These are phyloP conservation scores for Labeo rohita DNA, from an alignment of 2,113 vertebrate genomes.

Conservation along the genomic window DNA sequence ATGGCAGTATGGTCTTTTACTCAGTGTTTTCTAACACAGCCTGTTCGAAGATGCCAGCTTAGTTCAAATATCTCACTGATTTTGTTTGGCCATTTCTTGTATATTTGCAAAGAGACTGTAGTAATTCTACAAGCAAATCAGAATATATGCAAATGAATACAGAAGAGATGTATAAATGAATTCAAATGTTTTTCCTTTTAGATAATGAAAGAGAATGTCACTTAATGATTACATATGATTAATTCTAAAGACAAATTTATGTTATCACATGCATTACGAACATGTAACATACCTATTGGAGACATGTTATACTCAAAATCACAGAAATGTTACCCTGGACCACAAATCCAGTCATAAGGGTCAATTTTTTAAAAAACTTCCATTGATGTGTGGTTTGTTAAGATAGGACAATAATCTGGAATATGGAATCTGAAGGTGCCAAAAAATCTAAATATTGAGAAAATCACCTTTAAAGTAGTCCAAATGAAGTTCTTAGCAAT, in stretches of 20 bases:
- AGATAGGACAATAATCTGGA: too few species aligned
- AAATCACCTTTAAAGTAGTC: too few species aligned
- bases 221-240: neutral
- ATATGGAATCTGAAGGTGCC: too few species aligned
- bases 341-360: too few species aligned
- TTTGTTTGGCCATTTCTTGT: slow-evolving; percentile 1
- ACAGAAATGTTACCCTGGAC: neutral
- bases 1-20: slow-evolving; percentile 4
- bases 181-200: neutral
- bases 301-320: neutral
- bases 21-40: slow-evolving; percentile 1
- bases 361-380: too few species aligned
- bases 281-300: too few species aligned
- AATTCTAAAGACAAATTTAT: neutral
- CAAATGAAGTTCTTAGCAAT: too few species aligned
- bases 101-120: neutral
- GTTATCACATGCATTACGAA: neutral
- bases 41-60: neutral
- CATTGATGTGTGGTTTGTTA: too few species aligned
- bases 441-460: too few species aligned
- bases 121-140: neutral
- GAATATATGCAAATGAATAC: slow-evolving; percentile 2
- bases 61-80: neutral
- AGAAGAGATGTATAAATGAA: neutral
- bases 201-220: neutral